Percentiles rank a stretch among this genome's conserved stretches.
Conservation (phyloP, 2,113 vertebrate genomes). For the Dicaeum eximium region DNA sequence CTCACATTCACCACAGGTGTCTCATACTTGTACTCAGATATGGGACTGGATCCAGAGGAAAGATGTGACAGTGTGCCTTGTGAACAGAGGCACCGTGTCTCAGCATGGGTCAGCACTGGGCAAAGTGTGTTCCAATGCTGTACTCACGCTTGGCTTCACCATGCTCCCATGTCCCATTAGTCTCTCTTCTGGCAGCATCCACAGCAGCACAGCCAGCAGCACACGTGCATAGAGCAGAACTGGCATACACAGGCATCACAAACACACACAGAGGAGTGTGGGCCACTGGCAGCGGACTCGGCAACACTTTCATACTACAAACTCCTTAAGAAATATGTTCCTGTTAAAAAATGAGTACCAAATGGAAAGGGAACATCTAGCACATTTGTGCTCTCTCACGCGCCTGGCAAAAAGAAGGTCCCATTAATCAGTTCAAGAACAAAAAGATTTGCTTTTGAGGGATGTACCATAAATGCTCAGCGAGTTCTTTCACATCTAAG, state of each 20-base stretch:
- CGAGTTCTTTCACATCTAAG: background rate
- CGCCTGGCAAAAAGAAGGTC: background rate
- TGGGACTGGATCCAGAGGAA: background rate
- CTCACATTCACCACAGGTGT: background rate
- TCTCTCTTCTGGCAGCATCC: background rate
- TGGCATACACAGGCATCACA: background rate
- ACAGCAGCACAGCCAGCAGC: background rate
- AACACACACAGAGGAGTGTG: background rate
- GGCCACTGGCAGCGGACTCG: background rate
- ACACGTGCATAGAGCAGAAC: background rate
- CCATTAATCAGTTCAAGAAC: background rate
- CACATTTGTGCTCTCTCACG: background rate
- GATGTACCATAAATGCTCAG: background rate
- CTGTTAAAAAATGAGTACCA: background rate
- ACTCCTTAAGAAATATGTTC: background rate
- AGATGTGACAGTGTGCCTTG: fast-evolving
- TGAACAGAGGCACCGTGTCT: background rate
- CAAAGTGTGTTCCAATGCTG: fast-evolving
- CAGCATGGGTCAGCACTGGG: background rate
- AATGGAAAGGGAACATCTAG: background rate
- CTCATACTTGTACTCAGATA: background rate
- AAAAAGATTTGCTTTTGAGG: background rate
- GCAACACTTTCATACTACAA: background rate
- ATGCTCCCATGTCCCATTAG: fast-evolving
- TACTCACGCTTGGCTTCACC: background rate